Evolutionary conservation across 2,113 vertebrate species (phyloP), one percentile per base, ranked within the genome.

Genomic region (Apus apus): DNA sequence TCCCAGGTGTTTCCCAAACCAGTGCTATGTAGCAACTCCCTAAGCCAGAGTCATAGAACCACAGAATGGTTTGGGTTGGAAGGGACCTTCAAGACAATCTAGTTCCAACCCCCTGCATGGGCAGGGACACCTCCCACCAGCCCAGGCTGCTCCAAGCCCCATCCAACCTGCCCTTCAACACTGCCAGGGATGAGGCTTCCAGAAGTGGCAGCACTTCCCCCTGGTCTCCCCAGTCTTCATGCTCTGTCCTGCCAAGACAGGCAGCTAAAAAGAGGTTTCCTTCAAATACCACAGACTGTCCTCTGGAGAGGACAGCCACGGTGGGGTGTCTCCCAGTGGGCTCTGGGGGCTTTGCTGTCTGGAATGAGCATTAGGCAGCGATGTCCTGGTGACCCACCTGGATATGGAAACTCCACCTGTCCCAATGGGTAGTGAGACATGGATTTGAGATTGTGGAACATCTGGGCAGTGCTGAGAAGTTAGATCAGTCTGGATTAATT

Each of bases 281-380:
- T 74, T 80, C 46, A 53, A 77, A 57, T 53, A 48, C 18, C 19
- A 21, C 32, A 58, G 22, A 3, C 19, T 84, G 6, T 70, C 9
- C 50, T 3, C 18, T 0, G 0, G 48, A 71, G 57, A 66, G 58
- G 60, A 51, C 8, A 16, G 11, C 25, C 0, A 0, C 7, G 73
- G 53, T 15, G 1, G 17, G 38, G 19, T 0, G 0, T 72, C 57
- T 78, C 50, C 65, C 1, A 3, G 34, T 1, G 15, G 50, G 70
- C 48, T 66, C 30, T 0, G 0, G 48, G 3, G 7, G 45, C 75
- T 66, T 0, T 0, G 40, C 18, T 6, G 6, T 34, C 45, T 78
- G 82, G 74, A 76, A 73, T 81, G 66, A 85, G 43, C 8, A 0
- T 32, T 30, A 20, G 2, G 7, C 50, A 58, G 38, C 1, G 2